Conservation (phyloP, 2,113 vertebrate genomes). For the Menidia beryllina region DNA sequence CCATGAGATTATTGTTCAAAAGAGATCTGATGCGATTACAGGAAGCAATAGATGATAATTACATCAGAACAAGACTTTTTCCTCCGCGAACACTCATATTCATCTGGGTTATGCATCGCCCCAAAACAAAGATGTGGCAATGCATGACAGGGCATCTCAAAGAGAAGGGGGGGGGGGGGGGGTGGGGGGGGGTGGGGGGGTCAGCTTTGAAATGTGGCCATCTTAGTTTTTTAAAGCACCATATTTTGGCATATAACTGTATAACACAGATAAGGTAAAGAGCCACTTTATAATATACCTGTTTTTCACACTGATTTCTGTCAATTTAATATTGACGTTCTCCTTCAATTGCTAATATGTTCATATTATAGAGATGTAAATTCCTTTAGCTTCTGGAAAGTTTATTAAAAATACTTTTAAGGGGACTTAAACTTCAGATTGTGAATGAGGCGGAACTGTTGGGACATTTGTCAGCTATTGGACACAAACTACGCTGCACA, state of each 20-base stretch:
- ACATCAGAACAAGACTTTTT: slow-evolving; percentile 90
- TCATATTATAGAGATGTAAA: too few species aligned
- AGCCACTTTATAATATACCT: not conserved
- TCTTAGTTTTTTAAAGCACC: not conserved
- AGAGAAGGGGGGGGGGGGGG: slow-evolving; percentile 14
- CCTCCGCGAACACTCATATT: slow-evolving; percentile 80
- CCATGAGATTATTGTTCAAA: slow-evolving; percentile 93
- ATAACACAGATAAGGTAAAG: not conserved
- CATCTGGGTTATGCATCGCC: slow-evolving; percentile 80
- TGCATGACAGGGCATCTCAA: slow-evolving; percentile 56
- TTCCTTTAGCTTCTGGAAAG: too few species aligned
- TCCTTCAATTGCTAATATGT: not conserved
- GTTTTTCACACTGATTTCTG: not conserved
- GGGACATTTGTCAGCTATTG: too few species aligned
- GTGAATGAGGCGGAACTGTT: too few species aligned
- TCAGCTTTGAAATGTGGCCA: slow-evolving; percentile 6
- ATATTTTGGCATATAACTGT: not conserved
- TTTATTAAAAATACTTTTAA: too few species aligned
- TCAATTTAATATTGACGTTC: not conserved
- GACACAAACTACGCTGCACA: too few species aligned
- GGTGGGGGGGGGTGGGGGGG: slow-evolving; percentile 54
- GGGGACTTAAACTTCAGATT: too few species aligned
- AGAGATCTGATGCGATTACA: slow-evolving; percentile 93
- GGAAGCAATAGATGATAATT: slow-evolving; percentile 98
- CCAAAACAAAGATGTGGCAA: slow-evolving; percentile 74